Conservation (phyloP, 30 jellyfish, hydroid and myxozoan species). For the Aurelia sp. region DNA sequence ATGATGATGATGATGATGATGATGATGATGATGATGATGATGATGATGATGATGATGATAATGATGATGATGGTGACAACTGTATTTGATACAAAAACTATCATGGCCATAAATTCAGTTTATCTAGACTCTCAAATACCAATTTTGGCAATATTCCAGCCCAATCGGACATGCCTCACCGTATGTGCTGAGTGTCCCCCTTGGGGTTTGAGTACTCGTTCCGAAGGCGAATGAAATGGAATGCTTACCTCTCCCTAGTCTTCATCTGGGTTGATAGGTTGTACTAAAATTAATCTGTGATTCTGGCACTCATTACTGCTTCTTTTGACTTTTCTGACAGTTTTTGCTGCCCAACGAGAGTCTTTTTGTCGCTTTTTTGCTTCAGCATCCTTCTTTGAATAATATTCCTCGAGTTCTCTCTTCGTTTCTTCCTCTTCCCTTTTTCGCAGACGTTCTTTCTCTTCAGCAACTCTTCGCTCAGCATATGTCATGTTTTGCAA, state of each 20-base stretch:
- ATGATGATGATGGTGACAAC: too few relatives aligned
- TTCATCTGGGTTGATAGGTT: conserved; percentile 31
- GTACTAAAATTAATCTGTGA: conserved; percentile 19
- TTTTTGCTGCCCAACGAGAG: not conserved
- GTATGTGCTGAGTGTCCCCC: too few relatives aligned
- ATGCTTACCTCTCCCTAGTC: conserved; percentile 5
- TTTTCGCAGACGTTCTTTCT: conserved; percentile 1
- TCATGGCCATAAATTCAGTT: too few relatives aligned
- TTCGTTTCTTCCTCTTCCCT: conserved; percentile 1
- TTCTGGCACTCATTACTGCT: not conserved
- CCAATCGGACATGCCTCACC: too few relatives aligned
- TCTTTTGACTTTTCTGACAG: not conserved
- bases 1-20: too few relatives aligned
- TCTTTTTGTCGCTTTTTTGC: conserved; percentile 1
- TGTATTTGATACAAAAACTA: too few relatives aligned
- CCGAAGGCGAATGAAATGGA: not conserved
- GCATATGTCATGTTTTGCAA: conserved; percentile 8
- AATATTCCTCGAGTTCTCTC: not conserved
- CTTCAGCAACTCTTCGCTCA: conserved; percentile 22
- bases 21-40: too few relatives aligned
- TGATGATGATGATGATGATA: too few relatives aligned
- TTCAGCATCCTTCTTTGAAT: not conserved
- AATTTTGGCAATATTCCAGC: too few relatives aligned
- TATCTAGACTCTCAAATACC: too few relatives aligned
- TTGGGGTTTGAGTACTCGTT: too few relatives aligned